Evolutionary conservation across 2,888 invertebrate species (phyloP).

Genomic region (Nomada goodeniana): DNA sequence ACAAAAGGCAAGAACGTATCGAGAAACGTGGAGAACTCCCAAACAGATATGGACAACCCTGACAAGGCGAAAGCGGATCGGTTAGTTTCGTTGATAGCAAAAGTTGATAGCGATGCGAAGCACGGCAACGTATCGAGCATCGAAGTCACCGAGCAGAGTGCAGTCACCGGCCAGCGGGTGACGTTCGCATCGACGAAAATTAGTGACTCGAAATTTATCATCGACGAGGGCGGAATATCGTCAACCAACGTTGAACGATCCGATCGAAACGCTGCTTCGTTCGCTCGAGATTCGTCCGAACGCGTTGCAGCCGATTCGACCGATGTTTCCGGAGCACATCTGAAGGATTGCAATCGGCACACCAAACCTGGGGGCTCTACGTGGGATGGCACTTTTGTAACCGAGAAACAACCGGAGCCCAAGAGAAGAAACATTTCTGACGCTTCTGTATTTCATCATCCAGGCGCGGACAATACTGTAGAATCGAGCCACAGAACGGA

Average conservation of each 20-base stretch:
- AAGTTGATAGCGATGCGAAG: background rate
- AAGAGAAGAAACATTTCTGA: slow-evolving; percentile 58
- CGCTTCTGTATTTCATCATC: slow-evolving; percentile 51
- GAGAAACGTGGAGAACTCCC: slow-evolving; percentile 3
- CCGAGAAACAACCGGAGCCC: slow-evolving; percentile 78
- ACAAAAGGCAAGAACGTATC: slow-evolving; percentile 9
- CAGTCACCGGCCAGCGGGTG: slow-evolving; percentile 43
- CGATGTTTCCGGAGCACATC: slow-evolving; percentile 28
- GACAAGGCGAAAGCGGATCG: slow-evolving; percentile 36
- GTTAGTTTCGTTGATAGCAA: slow-evolving; percentile 14
- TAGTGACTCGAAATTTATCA: slow-evolving; percentile 38
- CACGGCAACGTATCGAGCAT: slow-evolving; percentile 46
- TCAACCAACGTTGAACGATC: slow-evolving; percentile 10
- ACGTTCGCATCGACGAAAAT: slow-evolving; percentile 47
- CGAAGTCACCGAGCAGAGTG: slow-evolving; percentile 57
- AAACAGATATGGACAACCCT: background rate
- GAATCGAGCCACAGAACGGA: slow-evolving; percentile 63
- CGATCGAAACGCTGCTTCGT: slow-evolving; percentile 12
- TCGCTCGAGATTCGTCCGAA: background rate
- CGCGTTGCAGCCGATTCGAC: slow-evolving; percentile 7
- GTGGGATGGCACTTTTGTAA: slow-evolving; percentile 85
- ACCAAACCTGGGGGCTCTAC: slow-evolving; percentile 83
- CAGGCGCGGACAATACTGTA: slow-evolving; percentile 58
- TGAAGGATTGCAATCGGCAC: slow-evolving; percentile 25
- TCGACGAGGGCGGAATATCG: slow-evolving; percentile 39